Evolutionary conservation across 2,888 invertebrate species (phyloP), one percentile per base, ranked within the genome.

Genomic region (Nezara viridula): DNA sequence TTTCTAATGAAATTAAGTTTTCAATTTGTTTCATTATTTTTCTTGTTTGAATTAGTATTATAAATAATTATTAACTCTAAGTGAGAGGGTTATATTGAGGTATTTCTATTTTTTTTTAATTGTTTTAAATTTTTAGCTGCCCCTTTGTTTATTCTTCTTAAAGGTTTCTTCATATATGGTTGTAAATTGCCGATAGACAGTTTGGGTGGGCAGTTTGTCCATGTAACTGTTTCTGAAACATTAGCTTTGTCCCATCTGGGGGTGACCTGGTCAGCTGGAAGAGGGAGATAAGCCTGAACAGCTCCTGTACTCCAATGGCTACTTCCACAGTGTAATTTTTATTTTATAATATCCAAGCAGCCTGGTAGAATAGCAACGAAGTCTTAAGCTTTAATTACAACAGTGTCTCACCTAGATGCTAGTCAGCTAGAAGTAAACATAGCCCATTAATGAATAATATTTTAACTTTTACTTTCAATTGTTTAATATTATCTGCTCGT

Each of bases 251-350:
- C 66, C 32, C 66, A 66, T 66, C 66, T 66, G 32, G 16, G 32
- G 66, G 32, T 66, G 66, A 66, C 66, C 66, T 66, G 66, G 66
- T 66, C 66, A 66, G 66, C 66, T 32, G 66, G 66, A 66, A 66
- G 16, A 66, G 32, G 6, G 66, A 66, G 66, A 66, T 66, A 66
- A 66, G 66, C 32, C 66, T 27, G 32, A 66, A 66, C 66, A 66
- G 32, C 16, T 19, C 19, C 66, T 66, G 7, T 16, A 32, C 66
- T 66, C 32, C 66, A 32, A 12, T 19, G 19, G 66, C 32, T 32
- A 66, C 32, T 37, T 66, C 32, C 32, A 32, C 16, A 32, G 16
- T 32, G 16, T 32, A 66, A 19, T 66, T 66, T 32, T 66, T 60
- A n/a, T 55, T 52, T 60, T 60, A 27, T 27, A 27, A 27, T 12